phyloP scores from a whole-genome alignment of 2,113 vertebrate genomes.

The Daboia siamensis region DNA sequence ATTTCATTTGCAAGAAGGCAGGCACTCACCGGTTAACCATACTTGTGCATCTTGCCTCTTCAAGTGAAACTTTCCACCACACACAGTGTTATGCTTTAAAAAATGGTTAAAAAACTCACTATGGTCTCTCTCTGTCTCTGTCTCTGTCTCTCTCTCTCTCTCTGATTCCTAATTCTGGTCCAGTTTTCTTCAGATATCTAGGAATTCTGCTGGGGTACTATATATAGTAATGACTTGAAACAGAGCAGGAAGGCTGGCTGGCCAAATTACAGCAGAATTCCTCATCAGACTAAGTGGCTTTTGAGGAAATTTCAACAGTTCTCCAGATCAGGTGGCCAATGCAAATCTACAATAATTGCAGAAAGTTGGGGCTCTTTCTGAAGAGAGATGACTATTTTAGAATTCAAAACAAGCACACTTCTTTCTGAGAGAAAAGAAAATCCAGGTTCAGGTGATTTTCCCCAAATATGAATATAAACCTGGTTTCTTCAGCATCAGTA shows the following conservation, averaged over 20 bases:
- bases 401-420: background rate
- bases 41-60: background rate
- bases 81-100: background rate
- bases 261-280: background rate
- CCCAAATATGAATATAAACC: background rate
- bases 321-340: background rate
- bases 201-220: background rate
- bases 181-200: background rate
- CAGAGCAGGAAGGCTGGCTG: background rate
- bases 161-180: background rate
- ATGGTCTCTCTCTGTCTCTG: fast-evolving
- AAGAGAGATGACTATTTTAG: background rate
- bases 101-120: background rate
- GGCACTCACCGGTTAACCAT: background rate
- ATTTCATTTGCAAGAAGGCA: background rate
- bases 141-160: background rate
- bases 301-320: background rate
- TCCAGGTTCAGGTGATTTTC: background rate
- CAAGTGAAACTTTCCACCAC: background rate
- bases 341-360: background rate
- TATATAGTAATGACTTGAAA: background rate
- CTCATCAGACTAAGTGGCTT: background rate
- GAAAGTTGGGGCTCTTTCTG: background rate
- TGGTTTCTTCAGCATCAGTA: background rate
- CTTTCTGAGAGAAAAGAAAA: background rate